phyloP scores from a whole-genome alignment of 2,888 invertebrate genomes.

The Coleophora deauratella region DNA sequence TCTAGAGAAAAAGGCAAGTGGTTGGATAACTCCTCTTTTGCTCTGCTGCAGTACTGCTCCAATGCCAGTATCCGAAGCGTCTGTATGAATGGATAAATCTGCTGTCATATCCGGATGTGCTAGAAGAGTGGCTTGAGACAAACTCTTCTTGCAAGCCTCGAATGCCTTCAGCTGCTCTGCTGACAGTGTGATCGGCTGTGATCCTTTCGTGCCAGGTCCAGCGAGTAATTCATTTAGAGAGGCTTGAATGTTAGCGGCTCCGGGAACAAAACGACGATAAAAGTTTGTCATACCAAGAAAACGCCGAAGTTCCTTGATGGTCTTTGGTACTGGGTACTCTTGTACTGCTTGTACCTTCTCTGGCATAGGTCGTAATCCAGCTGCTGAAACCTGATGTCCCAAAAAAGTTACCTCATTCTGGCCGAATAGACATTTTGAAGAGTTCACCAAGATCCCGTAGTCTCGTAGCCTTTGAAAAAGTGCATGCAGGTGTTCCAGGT shows the following conservation, averaged over 20 bases:
- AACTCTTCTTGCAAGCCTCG: not conserved
- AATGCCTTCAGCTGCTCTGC: not conserved
- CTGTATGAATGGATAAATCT: not conserved
- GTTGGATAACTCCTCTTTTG: not conserved
- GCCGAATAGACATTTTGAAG: not conserved
- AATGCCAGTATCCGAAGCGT: not conserved
- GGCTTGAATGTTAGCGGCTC: not conserved
- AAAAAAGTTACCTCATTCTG: not conserved
- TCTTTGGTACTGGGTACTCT: not conserved
- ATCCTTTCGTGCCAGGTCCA: not conserved
- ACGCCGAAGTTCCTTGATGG: not conserved
- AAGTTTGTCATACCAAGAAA: not conserved
- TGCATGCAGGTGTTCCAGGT: not conserved
- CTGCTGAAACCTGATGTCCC: not conserved
- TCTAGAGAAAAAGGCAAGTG: not conserved
- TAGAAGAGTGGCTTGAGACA: not conserved
- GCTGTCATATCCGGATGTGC: not conserved
- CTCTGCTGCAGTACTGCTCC: not conserved
- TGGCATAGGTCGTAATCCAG: not conserved
- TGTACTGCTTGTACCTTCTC: not conserved
- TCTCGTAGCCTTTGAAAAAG: not conserved
- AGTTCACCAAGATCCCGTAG: not conserved
- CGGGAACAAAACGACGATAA: not conserved
- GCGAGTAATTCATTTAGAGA: not conserved
- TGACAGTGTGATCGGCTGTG: not conserved